These are phyloP conservation scores for Theocolax elegans DNA, from an alignment of 1,140 invertebrate species.

Conservation along the genomic window DNA sequence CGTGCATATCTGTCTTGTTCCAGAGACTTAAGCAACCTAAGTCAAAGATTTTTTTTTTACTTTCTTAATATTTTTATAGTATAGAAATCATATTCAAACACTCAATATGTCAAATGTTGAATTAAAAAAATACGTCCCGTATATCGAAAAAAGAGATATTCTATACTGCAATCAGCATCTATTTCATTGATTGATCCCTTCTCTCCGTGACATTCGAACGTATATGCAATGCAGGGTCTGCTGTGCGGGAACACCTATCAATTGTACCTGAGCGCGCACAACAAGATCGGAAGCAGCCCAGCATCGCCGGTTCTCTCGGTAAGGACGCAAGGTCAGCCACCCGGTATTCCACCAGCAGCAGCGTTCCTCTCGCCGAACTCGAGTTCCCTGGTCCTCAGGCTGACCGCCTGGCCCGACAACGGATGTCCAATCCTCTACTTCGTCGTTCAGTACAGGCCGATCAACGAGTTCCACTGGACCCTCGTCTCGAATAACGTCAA, in stretches of 20 bases:
- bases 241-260: constrained; percentile 81
- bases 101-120: too few species aligned
- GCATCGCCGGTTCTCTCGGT: constrained; percentile 77
- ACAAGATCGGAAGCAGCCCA: constrained; percentile 79
- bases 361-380: constrained; percentile 77
- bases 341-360: constrained; percentile 74
- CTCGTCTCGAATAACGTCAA: constrained; percentile 78
- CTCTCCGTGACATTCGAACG: too few species aligned
- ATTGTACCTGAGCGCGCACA: constrained; percentile 77
- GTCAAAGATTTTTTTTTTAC: too few species aligned
- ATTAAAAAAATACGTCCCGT: too few species aligned
- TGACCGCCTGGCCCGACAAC: constrained; percentile 83
- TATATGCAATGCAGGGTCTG: constrained; percentile 71
- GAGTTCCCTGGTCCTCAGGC: constrained; percentile 76
- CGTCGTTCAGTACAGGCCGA: constrained; percentile 78
- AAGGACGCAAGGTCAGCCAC: constrained; percentile 78
- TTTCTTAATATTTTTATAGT: too few species aligned
- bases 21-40: too few species aligned
- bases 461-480: constrained; percentile 72
- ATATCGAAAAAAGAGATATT: too few species aligned
- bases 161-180: too few species aligned
- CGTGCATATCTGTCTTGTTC: too few species aligned
- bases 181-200: too few species aligned
- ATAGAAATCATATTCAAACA: too few species aligned
- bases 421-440: constrained; percentile 83